Evolutionary conservation across 1,140 invertebrate genomes (phyloP), one percentile per base, ranked within the genome.

Genomic region (Caenorhabditis latens): DNA sequence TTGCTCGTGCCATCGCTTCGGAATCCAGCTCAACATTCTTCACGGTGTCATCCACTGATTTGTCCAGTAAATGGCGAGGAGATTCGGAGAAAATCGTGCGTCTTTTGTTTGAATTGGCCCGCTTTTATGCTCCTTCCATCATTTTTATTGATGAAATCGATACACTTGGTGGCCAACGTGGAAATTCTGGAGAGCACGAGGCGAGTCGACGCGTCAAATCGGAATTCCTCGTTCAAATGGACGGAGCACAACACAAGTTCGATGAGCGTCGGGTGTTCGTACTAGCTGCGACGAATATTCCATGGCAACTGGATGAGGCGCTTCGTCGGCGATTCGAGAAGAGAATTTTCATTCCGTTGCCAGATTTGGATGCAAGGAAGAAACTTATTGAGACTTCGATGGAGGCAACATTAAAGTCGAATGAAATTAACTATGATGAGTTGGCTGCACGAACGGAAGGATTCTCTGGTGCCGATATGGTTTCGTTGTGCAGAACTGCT

Each of bases 81-180:
- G 98, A 99, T 94, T 98, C 97, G 0, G 98, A 99, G 94, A 99
- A 99, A 94, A 95, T 99, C 89, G 97, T 99, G 88, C 94, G 97
- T 79, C 94, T 99, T 55, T 94, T 99, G 2, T 99, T 99, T 94
- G 97, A 99, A 95, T 99, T 99, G 97, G 96, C 96, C 93, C 94
- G 98, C 90, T 99, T 98, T 94, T 98, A 99, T 94, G 97, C 98
- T 83, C 98, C 98, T 16, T 97, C 96, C 91, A 99, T 98, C 61
- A 99, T 99, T 90, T 99, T 99, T 93, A 98, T 99, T 87, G 98
- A 99, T 94, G 98, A 99, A 95, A 99, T 99, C 86, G 98, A 99
- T 94, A 98, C 98, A 7, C 94, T 99, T 75, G 99, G 98, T 93
- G 98, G 97, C 1, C 95, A 96, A 89, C 94, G 98, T 93, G 98